Evolutionary conservation across 2,113 vertebrate genomes (phyloP).

Genomic region (Macrotis lagotis): DNA sequence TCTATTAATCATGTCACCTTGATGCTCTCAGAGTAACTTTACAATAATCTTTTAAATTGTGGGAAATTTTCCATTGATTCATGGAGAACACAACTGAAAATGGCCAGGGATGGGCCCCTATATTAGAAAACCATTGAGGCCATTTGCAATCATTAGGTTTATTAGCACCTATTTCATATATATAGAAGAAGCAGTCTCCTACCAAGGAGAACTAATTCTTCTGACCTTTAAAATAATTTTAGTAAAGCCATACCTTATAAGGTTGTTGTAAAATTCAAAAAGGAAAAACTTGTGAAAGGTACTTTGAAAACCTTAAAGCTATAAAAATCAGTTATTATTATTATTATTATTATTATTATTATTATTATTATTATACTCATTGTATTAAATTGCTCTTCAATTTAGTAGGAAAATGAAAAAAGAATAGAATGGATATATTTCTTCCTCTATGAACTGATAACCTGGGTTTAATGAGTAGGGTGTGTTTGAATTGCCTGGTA

Average conservation of each 20-base stretch:
- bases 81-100: constrained; percentile 37
- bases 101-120: not conserved
- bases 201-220: not conserved
- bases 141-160: constrained; percentile 14
- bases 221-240: constrained; percentile 9
- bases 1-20: not conserved
- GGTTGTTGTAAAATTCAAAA: not conserved
- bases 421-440: not conserved
- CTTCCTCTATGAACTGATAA: not conserved
- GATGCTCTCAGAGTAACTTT: not conserved
- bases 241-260: not conserved
- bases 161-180: not conserved
- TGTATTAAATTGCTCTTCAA: not conserved
- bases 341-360: not conserved
- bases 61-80: not conserved
- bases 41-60: constrained; percentile 18
- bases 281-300: not conserved
- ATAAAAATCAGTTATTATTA: not conserved
- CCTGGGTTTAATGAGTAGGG: not conserved
- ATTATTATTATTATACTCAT: not conserved
- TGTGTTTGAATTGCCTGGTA: not conserved
- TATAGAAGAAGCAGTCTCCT: not conserved
- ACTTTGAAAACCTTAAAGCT: not conserved
- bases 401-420: not conserved
- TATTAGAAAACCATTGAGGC: not conserved